Evolutionary conservation across 2,888 invertebrate genomes (phyloP).

Genomic region (Metacarcinus magister): DNA sequence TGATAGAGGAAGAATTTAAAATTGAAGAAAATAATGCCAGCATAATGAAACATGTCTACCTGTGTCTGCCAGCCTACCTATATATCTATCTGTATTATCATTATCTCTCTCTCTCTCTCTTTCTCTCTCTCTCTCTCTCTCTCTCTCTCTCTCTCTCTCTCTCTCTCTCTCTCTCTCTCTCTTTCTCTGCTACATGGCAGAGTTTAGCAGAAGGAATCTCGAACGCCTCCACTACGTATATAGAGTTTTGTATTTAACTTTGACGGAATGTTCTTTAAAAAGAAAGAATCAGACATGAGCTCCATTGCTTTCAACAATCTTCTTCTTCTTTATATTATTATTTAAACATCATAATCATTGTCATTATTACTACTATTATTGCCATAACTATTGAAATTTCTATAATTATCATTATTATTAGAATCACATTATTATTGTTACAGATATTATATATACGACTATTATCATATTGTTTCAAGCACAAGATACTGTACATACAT

Average conservation of each 20-base stretch:
- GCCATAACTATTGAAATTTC: background rate
- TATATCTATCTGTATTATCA: background rate
- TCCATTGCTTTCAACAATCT: too few relatives aligned
- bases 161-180: background rate
- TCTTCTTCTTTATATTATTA: too few relatives aligned
- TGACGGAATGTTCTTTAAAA: background rate
- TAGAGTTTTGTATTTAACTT: too few relatives aligned
- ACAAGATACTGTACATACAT: background rate
- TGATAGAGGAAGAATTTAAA: background rate
- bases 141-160: background rate
- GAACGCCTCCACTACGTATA: background rate
- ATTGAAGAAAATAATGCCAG: background rate
- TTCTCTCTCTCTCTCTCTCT: too few relatives aligned
- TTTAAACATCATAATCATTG: too few relatives aligned
- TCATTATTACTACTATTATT: too few relatives aligned
- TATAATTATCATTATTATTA: background rate
- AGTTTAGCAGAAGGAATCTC: background rate
- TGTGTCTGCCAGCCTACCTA: background rate
- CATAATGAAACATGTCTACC: too few relatives aligned
- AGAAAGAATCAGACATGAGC: too few relatives aligned
- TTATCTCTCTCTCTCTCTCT: background rate
- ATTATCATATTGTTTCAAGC: background rate
- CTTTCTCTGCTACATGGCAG: background rate
- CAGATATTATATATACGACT: too few relatives aligned
- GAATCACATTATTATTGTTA: too few relatives aligned